These are phyloP conservation scores for Brachyptera risi DNA, from an alignment of 2,888 invertebrate genomes.

Conservation along the genomic window DNA sequence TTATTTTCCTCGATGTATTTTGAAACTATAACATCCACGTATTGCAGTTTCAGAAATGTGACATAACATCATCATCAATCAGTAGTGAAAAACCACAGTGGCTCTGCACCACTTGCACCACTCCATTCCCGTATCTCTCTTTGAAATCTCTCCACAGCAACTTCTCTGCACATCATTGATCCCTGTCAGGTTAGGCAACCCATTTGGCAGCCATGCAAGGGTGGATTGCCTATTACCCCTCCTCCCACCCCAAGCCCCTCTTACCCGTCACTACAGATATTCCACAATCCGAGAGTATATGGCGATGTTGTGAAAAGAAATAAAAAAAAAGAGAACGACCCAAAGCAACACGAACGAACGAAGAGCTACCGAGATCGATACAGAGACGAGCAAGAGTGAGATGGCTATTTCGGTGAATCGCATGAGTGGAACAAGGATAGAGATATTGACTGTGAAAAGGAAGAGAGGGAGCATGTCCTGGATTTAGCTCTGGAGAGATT, in stretches of 20 bases:
- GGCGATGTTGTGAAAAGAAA: constrained; percentile 1
- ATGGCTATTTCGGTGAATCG: no score
- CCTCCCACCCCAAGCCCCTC: no score
- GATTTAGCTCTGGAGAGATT: neutral
- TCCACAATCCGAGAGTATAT: no score
- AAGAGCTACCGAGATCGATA: constrained; percentile 4
- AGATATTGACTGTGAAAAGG: neutral
- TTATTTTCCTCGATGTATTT: no score
- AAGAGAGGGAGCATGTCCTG: neutral
- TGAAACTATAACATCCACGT: no score
- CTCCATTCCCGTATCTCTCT: neutral
- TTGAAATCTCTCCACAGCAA: neutral
- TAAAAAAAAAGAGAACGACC: no score
- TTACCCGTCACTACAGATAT: no score
- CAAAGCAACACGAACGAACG: constrained; percentile 8
- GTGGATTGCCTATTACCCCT: neutral
- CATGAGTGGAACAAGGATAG: no score
- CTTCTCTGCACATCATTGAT: neutral
- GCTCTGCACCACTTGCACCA: no score
- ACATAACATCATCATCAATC: no score
- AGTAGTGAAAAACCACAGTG: no score
- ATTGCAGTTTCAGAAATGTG: no score
- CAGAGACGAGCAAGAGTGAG: neutral
- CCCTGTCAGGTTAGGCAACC: neutral
- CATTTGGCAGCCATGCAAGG: constrained; percentile 7